Conservation (phyloP, 2,797 vertebrate genomes). For the Hylomyscus alleni region DNA sequence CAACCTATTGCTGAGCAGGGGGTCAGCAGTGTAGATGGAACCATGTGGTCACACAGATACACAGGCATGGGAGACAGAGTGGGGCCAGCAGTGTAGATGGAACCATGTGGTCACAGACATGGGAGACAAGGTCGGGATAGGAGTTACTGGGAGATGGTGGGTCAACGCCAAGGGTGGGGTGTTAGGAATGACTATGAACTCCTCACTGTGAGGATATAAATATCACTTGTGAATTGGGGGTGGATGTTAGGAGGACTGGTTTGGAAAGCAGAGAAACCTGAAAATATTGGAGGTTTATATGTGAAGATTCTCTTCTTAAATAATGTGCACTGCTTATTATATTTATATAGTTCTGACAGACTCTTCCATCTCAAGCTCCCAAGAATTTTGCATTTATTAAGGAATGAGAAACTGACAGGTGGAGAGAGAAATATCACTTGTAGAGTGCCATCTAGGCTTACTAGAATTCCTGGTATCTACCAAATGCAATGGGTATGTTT, state of each 20-base stretch:
- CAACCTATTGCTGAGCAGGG: not conserved
- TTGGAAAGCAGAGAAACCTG: not conserved
- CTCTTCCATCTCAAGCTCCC: not conserved
- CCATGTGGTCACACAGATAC: not conserved
- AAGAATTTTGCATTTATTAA: not conserved
- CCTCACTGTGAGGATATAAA: not conserved
- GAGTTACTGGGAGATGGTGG: not conserved
- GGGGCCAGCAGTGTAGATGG: too few relatives aligned
- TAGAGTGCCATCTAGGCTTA: not conserved
- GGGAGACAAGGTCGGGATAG: not conserved
- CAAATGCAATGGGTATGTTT: not conserved
- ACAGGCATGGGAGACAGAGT: not conserved
- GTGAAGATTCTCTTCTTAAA: not conserved
- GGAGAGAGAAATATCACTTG: too few relatives aligned
- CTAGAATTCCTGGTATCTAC: not conserved
- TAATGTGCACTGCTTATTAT: not conserved
- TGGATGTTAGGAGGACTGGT: not conserved
- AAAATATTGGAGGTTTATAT: not conserved
- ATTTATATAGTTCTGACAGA: not conserved
- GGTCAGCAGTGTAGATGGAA: fast-evolving
- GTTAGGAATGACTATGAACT: not conserved
- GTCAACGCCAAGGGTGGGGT: not conserved
- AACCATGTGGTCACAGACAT: not conserved
- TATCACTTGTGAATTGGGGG: not conserved
- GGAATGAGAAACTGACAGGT: not conserved